phyloP scores from a whole-genome alignment of 1,140 invertebrate species.

The Caenorhabditis inopinata region DNA sequence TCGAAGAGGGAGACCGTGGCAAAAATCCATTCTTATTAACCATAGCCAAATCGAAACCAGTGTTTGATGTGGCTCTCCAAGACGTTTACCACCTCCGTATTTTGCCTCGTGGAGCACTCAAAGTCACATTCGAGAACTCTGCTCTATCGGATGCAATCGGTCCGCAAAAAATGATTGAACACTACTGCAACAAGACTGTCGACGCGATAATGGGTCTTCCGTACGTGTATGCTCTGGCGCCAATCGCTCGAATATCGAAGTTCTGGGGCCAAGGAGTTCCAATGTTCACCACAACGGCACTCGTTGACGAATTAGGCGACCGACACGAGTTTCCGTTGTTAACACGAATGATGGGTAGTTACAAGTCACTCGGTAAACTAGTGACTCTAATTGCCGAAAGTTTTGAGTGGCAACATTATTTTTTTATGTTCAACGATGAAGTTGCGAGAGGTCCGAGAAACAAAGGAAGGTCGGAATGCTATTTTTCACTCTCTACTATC shows the following conservation, averaged over 20 bases:
- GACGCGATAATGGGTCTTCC: constrained; percentile 86
- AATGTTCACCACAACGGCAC: constrained; percentile 80
- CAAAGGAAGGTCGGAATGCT: constrained; percentile 70
- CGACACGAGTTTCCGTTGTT: constrained; percentile 76
- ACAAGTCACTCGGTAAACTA: constrained; percentile 75
- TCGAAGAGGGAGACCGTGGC: constrained; percentile 48
- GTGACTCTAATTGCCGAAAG: constrained; percentile 73
- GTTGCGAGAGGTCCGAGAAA: constrained; percentile 58
- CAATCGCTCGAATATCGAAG: constrained; percentile 81
- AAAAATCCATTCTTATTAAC: constrained; percentile 61
- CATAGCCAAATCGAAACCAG: constrained; percentile 59
- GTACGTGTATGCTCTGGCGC: constrained; percentile 86
- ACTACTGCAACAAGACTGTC: constrained; percentile 67
- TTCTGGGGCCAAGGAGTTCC: constrained; percentile 80
- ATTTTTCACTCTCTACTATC: constrained; percentile 75
- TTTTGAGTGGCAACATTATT: constrained; percentile 73
- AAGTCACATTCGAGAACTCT: constrained; percentile 61
- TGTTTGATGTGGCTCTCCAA: constrained; percentile 63
- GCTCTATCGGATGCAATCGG: constrained; percentile 61
- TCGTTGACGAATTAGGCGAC: constrained; percentile 77
- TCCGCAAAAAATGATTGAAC: constrained; percentile 62
- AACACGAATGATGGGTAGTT: constrained; percentile 82
- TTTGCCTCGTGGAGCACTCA: constrained; percentile 52
- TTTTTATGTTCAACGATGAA: constrained; percentile 76
- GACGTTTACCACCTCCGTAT: constrained; percentile 52